Evolutionary conservation across 2,113 vertebrate species (phyloP).

Genomic region (Hemibates koningsi): DNA sequence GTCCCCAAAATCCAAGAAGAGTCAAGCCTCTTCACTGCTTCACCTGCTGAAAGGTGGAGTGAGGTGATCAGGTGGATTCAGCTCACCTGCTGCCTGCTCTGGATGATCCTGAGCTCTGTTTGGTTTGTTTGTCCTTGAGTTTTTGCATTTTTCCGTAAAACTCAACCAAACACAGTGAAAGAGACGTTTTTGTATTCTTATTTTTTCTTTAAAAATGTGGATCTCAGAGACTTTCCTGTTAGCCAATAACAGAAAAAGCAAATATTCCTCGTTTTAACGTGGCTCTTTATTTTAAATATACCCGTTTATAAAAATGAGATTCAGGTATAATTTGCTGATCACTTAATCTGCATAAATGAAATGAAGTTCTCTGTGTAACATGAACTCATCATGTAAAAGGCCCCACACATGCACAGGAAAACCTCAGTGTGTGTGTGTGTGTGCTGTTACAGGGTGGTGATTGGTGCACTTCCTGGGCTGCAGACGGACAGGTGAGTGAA

Average conservation of each 20-base stretch:
- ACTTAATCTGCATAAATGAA: neutral
- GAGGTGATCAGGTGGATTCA: neutral
- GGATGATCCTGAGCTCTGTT: neutral
- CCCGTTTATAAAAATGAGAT: neutral
- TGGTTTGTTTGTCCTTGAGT: neutral
- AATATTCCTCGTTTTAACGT: neutral
- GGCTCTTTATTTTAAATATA: neutral
- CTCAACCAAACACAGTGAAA: neutral
- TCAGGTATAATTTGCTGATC: neutral
- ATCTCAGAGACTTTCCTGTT: neutral
- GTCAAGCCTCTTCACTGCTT: neutral
- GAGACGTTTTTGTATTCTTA: neutral
- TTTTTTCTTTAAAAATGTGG: neutral
- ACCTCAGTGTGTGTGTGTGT: neutral
- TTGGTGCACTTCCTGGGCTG: neutral
- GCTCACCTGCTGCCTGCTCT: neutral
- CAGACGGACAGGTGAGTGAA: neutral
- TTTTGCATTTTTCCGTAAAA: neutral
- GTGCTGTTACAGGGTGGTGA: neutral
- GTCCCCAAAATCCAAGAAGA: neutral
- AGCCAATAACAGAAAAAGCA: rapidly evolving
- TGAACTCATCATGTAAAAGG: neutral
- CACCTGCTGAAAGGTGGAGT: neutral
- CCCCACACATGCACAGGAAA: neutral
- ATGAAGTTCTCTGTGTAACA: neutral